Evolutionary conservation across 2,888 invertebrate genomes (phyloP), one percentile per base, ranked within the genome.

Genomic region (Odontomyia ornata): DNA sequence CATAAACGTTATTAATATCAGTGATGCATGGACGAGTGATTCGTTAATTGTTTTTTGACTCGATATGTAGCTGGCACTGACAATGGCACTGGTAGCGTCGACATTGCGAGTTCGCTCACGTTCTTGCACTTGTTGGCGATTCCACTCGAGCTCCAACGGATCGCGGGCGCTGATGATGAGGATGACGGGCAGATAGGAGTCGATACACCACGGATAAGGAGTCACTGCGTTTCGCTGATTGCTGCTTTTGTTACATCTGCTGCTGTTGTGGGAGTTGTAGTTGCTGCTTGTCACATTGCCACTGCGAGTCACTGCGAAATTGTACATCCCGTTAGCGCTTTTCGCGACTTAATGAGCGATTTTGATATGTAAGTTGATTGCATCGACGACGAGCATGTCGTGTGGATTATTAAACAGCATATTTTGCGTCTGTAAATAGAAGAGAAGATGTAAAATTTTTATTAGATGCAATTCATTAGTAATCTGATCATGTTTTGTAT

Each of bases 241-340:
- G 57, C n/a, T 36, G 21, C 23, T 52, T n/a, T n/a, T n/a, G n/a
- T n/a, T n/a, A n/a, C n/a, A n/a, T n/a, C n/a, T n/a, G n/a, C n/a
- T n/a, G n/a, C n/a, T n/a, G n/a, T n/a, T n/a, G n/a, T n/a, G n/a
- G 71, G 36, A 3, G 36, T 52, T 30, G 43, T 43, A 25, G 52
- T 52, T 27, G 28, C n/a, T n/a, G n/a, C 28, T 73, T 36, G 30
- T 57, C 43, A 25, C 57, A 57, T 60, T 57, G 47, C 57, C 36
- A 18, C 27, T 60, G 36, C 43, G 25, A 60, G 18, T 60, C 15
- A 30, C 30, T 23, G 60, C 23, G 13, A 73, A 57, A 73, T 60
- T 60, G 73, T 36, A 60, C 73, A 73, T 73, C 43, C 73, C 73
- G 73, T 57, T 73, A 73, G 60, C 73, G 73, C 25, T 30, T 28